A percentile compares a stretch with the other conserved stretches of the same genome.
phyloP scores from a whole-genome alignment of 2,113 vertebrate genomes.

The Rhineura floridana region DNA sequence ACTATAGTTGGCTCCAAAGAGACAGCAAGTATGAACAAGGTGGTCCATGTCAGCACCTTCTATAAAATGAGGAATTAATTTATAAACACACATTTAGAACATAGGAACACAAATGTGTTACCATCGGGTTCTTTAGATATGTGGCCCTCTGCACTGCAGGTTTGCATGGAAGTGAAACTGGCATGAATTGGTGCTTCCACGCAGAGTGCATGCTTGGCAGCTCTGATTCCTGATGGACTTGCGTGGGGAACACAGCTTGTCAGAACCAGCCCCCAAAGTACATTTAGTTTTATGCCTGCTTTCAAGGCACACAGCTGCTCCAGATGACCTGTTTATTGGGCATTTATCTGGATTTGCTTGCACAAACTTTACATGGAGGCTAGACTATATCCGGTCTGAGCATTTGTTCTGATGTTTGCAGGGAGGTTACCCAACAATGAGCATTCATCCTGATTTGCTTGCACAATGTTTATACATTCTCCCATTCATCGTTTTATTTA shows the following conservation, averaged over 20 bases:
- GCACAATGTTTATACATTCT: too few species aligned
- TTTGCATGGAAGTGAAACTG: not conserved
- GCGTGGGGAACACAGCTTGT: not conserved
- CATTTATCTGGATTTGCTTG: too few species aligned
- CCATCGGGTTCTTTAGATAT: not conserved
- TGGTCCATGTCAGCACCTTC: not conserved
- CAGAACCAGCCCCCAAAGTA: not conserved
- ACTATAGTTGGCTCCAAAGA: not conserved
- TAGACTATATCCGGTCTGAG: too few species aligned
- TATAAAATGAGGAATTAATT: not conserved
- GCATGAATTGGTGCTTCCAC: not conserved
- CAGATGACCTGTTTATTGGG: too few species aligned
- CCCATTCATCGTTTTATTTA: too few species aligned
- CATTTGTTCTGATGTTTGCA: too few species aligned
- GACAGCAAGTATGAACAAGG: not conserved
- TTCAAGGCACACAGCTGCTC: too few species aligned
- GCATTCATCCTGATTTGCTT: too few species aligned
- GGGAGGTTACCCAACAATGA: too few species aligned
- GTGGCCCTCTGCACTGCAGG: not conserved
- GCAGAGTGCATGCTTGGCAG: not conserved
- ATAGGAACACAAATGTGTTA: not conserved
- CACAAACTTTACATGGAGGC: too few species aligned
- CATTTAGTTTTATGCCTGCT: not conserved
- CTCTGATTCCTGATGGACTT: not conserved
- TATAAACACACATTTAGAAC: not conserved